phyloP scores from a whole-genome alignment of 1,140 invertebrate genomes.

The Lordiphosa stackelbergi region DNA sequence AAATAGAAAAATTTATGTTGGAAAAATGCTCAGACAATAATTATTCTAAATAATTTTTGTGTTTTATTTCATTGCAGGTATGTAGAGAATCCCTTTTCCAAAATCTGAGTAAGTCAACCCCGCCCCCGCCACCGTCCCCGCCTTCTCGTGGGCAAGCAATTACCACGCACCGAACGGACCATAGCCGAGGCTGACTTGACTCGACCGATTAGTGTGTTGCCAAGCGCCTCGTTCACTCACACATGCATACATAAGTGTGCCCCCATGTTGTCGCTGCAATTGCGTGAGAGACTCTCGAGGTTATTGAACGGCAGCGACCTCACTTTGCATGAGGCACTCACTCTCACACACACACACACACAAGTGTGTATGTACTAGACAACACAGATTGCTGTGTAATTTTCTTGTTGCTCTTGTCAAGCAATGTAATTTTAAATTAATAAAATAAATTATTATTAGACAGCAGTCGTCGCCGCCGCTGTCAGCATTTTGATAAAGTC shows the following conservation, averaged over 20 bases:
- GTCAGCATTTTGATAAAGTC: conserved; percentile 55
- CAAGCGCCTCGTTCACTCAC: conserved; percentile 11
- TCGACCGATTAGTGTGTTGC: conserved; percentile 45
- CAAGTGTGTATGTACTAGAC: not conserved
- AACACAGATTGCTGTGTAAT: conserved; percentile 57
- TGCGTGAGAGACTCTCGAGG: conserved; percentile 69
- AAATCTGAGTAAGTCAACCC: not conserved
- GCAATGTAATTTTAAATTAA: conserved; percentile 68
- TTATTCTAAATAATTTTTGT: not conserved
- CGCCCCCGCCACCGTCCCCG: no score
- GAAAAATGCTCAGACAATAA: conserved; percentile 9
- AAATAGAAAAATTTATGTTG: conserved; percentile 57
- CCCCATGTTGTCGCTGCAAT: conserved; percentile 48
- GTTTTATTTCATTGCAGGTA: not conserved
- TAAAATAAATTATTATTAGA: conserved; percentile 74
- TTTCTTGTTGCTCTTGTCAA: conserved; percentile 65
- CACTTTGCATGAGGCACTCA: conserved; percentile 65
- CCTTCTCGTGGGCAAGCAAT: conserved; percentile 23
- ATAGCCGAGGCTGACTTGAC: conserved; percentile 48
- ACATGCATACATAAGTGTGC: conserved; percentile 2
- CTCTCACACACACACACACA: conserved; percentile 8
- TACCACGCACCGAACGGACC: conserved; percentile 35
- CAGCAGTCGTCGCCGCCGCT: conserved; percentile 25
- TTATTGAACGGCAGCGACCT: conserved; percentile 76
- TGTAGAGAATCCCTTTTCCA: not conserved